phyloP scores from a whole-genome alignment of 2,113 vertebrate genomes.

The Microcebus tavaratra region DNA sequence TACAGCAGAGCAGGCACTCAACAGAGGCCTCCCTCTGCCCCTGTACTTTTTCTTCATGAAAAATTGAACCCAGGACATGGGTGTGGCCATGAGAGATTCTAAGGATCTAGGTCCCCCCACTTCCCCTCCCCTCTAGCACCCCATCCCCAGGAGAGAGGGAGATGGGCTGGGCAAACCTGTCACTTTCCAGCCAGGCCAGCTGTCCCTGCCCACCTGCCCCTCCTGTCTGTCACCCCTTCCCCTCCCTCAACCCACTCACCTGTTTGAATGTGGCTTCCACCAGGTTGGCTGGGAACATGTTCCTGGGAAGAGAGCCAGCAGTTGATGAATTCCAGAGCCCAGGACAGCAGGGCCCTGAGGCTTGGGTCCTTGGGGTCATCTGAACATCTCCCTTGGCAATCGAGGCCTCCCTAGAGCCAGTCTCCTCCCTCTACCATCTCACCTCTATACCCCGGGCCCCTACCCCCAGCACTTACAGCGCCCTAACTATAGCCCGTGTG shows the following conservation, averaged over 20 bases:
- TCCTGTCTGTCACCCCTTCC: not conserved
- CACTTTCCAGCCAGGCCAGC: no score
- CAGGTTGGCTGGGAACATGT: conserved; percentile 99
- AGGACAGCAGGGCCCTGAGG: not conserved
- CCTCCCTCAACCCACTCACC: conserved; percentile 83
- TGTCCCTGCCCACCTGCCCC: not conserved
- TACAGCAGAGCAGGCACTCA: not conserved
- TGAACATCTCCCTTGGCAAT: not conserved
- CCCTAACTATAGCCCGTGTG: accelerated
- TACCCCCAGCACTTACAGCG: not conserved
- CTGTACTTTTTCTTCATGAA: not conserved
- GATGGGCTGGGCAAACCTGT: not conserved
- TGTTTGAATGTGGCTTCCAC: conserved; percentile 99
- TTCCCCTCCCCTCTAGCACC: not conserved
- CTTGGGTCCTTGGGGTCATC: not conserved
- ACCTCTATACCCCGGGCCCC: not conserved
- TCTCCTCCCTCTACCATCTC: no score
- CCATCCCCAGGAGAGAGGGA: not conserved
- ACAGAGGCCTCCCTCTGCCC: not conserved
- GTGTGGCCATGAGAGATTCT: no score
- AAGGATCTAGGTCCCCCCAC: not conserved
- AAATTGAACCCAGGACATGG: not conserved
- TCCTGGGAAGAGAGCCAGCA: conserved; percentile 87
- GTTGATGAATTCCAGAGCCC: not conserved
- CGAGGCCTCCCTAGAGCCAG: no score